Evolutionary conservation across 2,797 vertebrate genomes (phyloP).

Genomic region (Acanthis flammea): DNA sequence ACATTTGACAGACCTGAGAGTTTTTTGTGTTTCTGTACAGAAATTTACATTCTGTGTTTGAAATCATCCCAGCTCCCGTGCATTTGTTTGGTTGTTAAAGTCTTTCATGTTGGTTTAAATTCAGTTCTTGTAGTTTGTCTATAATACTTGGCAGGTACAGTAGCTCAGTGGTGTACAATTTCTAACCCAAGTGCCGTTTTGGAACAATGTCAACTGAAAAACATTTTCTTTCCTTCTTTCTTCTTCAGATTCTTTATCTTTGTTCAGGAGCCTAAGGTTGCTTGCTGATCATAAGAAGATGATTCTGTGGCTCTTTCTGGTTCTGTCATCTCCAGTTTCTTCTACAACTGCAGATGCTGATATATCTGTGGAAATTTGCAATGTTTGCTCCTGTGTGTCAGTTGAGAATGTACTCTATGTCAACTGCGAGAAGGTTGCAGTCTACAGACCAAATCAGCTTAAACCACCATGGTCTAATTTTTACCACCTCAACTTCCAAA

Average conservation of each 20-base stretch:
- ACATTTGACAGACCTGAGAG: slow-evolving; percentile 21
- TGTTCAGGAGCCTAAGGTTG: slow-evolving; percentile 77
- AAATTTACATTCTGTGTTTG: background rate
- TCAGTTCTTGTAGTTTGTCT: slow-evolving; percentile 24
- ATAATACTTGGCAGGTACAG: slow-evolving; percentile 33
- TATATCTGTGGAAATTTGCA: slow-evolving; percentile 93
- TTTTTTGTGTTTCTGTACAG: slow-evolving; percentile 29
- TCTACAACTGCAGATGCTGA: slow-evolving; percentile 86
- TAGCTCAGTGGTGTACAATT: slow-evolving; percentile 29
- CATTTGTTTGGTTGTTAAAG: slow-evolving; percentile 20
- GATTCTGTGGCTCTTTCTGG: slow-evolving; percentile 96
- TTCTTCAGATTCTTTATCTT: slow-evolving; percentile 79
- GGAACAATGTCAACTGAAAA: slow-evolving; percentile 68
- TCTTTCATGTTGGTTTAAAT: slow-evolving; percentile 20
- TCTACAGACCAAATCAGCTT: slow-evolving; percentile 96
- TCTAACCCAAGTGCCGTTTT: slow-evolving; percentile 39
- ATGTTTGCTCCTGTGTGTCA: slow-evolving; percentile 95
- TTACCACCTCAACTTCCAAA: slow-evolving; percentile 98
- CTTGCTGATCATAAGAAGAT: slow-evolving; percentile 95
- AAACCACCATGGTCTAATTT: slow-evolving; percentile 91
- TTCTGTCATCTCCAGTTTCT: slow-evolving; percentile 85
- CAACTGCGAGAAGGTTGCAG: slow-evolving; percentile 96
- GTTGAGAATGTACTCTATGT: slow-evolving; percentile 98
- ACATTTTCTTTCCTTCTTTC: slow-evolving; percentile 59
- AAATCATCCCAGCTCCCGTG: background rate